Evolutionary conservation across 2,888 invertebrate genomes (phyloP), one percentile per base, ranked within the genome.

Genomic region (Rotaria magnacalcarata): DNA sequence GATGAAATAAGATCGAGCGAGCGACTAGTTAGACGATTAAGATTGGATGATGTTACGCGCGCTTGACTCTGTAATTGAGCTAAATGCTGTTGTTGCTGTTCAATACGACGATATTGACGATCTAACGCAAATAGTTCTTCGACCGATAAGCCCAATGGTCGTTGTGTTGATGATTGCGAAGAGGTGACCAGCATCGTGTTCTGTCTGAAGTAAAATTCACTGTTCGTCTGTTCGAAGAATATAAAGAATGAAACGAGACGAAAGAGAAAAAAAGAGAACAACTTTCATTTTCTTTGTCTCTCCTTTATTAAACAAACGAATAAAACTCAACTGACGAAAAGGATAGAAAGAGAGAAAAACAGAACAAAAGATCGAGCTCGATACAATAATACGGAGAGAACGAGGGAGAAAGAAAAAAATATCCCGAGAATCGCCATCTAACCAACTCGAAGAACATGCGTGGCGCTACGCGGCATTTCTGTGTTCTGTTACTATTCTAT

Each of bases 71-170:
- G 80, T 47, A 80, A 14, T 80, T 80, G 80, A 8, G 43, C 24
- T 80, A 80, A 80, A n/a, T 43, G 43, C 16, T 80, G 80, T 47
- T 80, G 80, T n/a, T 80, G 80, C 24, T 80, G 80, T 24, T 80
- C 80, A n/a, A 80, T 80, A 24, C 80, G 80, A 47, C 80, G 80
- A 47, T 80, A 80, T 47, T 80, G 80, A n/a, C 80, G 80, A 80
- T 80, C 80, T n/a, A 80, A n/a, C 47, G 80, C 80, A 47, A 41
- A 80, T 41, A 80, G 14, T 80, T 80, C 80, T n/a, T 80, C 80
- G 7, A 80, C n/a, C 11, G 80, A 80, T 4, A 80, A 80, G n/a
- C 80, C 80, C 80, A 80, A 43, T 47, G 80, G 80, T 2, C 47
- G 80, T 80, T 80, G 80, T n/a, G 80, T 80, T 8, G 80, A 80